These are phyloP conservation scores for Tetramorium parvispinum DNA, from an alignment of 1,140 invertebrate genomes.

Conservation along the genomic window DNA sequence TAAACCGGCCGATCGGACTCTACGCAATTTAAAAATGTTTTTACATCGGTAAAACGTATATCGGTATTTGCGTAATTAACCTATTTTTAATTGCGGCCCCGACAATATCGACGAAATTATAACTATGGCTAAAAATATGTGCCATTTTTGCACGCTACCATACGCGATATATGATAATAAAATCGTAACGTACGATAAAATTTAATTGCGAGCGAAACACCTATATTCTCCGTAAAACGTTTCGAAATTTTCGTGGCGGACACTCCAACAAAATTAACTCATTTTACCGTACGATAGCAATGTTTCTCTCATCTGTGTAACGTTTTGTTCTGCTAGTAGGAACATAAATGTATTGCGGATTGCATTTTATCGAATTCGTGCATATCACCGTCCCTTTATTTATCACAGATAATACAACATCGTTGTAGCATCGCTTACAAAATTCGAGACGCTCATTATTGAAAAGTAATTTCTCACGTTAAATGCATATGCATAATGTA, in stretches of 20 bases:
- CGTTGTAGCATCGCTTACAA: background rate
- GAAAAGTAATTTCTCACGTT: background rate
- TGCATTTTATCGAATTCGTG: slow-evolving; percentile 42
- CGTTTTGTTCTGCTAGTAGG: slow-evolving; percentile 8
- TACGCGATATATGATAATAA: slow-evolving; percentile 3
- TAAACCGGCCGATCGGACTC: slow-evolving; percentile 22
- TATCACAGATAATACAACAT: background rate
- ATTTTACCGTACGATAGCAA: slow-evolving; percentile 3
- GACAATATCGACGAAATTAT: background rate
- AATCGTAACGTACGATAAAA: slow-evolving; percentile 21
- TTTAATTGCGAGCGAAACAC: slow-evolving; percentile 14
- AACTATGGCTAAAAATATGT: background rate
- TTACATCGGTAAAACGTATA: slow-evolving; percentile 46
- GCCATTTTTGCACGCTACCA: background rate
- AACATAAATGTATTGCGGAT: slow-evolving; percentile 31
- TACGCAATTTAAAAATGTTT: slow-evolving; percentile 58
- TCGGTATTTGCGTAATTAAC: slow-evolving; percentile 18
- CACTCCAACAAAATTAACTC: slow-evolving; percentile 21
- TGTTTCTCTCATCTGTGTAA: slow-evolving; percentile 2
- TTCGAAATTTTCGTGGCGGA: slow-evolving; percentile 14
- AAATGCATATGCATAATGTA: background rate
- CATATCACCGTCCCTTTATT: slow-evolving; percentile 33
- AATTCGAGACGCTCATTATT: background rate
- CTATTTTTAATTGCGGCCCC: background rate
- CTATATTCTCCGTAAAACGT: slow-evolving; percentile 27